These are phyloP conservation scores for Caenorhabditis briggsae DNA, from an alignment of 1,140 invertebrate species.

Conservation along the genomic window DNA sequence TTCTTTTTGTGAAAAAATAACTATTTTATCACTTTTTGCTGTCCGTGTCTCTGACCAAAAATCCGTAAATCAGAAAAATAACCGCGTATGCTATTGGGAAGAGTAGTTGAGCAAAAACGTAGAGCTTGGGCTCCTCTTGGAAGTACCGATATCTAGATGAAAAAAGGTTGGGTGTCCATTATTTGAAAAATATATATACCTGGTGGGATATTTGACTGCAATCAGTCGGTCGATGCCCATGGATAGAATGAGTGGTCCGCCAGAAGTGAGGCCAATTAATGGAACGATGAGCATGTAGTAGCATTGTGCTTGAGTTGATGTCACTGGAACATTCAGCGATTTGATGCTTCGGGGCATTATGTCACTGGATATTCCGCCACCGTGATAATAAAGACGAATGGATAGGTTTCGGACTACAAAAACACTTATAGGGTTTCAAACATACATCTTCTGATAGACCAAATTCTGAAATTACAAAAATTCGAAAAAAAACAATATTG, in stretches of 20 bases:
- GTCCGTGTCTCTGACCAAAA: background rate
- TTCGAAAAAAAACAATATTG: too few species aligned
- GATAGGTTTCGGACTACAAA: too few species aligned
- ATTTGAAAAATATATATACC: background rate
- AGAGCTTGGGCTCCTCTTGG: slow-evolving; percentile 6
- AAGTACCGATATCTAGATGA: background rate
- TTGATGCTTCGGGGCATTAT: background rate
- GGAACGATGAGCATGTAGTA: slow-evolving; percentile 39
- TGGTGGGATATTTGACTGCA: slow-evolving; percentile 43
- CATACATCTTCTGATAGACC: too few species aligned
- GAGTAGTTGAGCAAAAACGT: slow-evolving; percentile 21
- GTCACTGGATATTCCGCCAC: background rate
- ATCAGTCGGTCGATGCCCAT: slow-evolving; percentile 56
- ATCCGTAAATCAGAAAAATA: slow-evolving; percentile 35
- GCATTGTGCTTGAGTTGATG: slow-evolving; percentile 11
- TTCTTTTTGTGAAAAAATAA: background rate
- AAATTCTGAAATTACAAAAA: too few species aligned
- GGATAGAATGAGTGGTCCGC: slow-evolving; percentile 28
- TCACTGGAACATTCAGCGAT: background rate
- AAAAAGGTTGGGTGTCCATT: too few species aligned
- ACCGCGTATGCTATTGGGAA: slow-evolving; percentile 45
- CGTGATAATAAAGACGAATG: too few species aligned
- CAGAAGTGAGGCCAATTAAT: slow-evolving; percentile 9
- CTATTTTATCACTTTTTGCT: background rate
- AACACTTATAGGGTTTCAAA: too few species aligned